A percentile compares a stretch with the other conserved stretches of the same genome.
Conservation (phyloP, 1,140 invertebrate species). For the Pissodes strobi region DNA sequence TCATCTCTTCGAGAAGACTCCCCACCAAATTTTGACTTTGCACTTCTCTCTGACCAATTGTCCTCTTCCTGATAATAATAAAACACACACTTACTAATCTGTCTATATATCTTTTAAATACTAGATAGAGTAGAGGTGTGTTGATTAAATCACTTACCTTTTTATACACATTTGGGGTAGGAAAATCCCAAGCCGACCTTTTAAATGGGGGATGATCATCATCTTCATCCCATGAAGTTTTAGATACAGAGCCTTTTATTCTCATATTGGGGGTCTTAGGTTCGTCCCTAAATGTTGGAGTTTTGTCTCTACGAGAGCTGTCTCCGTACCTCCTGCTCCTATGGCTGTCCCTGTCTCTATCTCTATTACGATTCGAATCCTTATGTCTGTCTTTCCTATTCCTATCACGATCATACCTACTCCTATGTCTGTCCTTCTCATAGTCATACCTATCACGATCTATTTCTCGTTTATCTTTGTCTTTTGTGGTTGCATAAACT, state of each 20-base stretch:
- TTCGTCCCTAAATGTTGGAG: slow-evolving; percentile 76
- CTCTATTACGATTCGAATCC: no score
- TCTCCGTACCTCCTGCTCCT: slow-evolving; percentile 35
- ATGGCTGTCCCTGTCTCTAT: slow-evolving; percentile 36
- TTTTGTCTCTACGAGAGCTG: slow-evolving; percentile 67
- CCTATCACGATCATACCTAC: slow-evolving; percentile 13
- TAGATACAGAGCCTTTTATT: slow-evolving; percentile 71
- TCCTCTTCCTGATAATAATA: slow-evolving; percentile 31
- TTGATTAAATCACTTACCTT: slow-evolving; percentile 54
- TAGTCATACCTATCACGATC: slow-evolving; percentile 30
- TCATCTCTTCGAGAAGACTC: slow-evolving; percentile 36
- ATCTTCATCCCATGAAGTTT: slow-evolving; percentile 89
- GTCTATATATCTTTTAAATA: no score
- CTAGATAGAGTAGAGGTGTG: no score
- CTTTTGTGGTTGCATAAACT: slow-evolving; percentile 62
- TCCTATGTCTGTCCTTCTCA: background rate
- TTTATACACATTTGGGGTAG: slow-evolving; percentile 73
- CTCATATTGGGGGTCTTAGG: slow-evolving; percentile 75
- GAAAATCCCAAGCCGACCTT: slow-evolving; percentile 89
- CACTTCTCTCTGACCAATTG: slow-evolving; percentile 58
- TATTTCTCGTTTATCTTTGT: slow-evolving; percentile 52
- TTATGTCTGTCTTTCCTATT: slow-evolving; percentile 42
- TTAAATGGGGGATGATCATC: slow-evolving; percentile 66
- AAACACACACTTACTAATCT: no score
- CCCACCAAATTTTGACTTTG: slow-evolving; percentile 32